Base-by-base conservation (phyloP, 2,797 vertebrate species). In the Clarias fuscus region DNA sequence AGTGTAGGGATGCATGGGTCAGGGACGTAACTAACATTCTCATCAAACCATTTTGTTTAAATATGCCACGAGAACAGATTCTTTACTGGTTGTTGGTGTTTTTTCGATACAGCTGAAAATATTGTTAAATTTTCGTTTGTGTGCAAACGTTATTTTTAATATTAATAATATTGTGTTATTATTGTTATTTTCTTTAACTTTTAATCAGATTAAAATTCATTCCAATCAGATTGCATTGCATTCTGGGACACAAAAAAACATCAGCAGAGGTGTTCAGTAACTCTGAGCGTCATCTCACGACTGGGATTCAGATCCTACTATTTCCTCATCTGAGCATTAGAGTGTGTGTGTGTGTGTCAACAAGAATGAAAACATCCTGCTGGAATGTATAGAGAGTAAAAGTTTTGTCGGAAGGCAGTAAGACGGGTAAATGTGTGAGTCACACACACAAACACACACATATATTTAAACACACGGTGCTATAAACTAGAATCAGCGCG, bases 351-450 rank as follows among this genome's bases (percentile, higher is more conserved):
- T 43, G 20, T n/a, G 24, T 7, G 5, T 84, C 83, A 73, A 90
- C 84, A 92, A 27, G 72, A 92, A 89, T 93, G 90, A 95, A 95
- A 94, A 93, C 94, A 94, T 94, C 93, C 92, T 88, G 90, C 91
- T 95, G 95, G 95, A 96, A 96, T 95, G 95, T 95, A 91, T 91
- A 86, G 90, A 93, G 92, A 92, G 91, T 67, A 93, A 94, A 94
- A 87, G 78, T 89, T 89, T 56, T 93, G 83, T 93, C 91, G 87
- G 90, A 92, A 93, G 92, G 93, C 91, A 93, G 92, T 91, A 87
- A 88, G 90, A 91, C 90, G 90, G 88, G 75, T 90, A 33, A 56
- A 40, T n/a, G 37, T 27, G 71, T 79, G 5, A n/a, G 62, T 53
- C 40, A 27, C 56, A 43, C 48, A 13, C 11, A 13, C 48, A 59